Conservation (phyloP, 1,140 invertebrate genomes). For the Drosophila orena region DNA sequence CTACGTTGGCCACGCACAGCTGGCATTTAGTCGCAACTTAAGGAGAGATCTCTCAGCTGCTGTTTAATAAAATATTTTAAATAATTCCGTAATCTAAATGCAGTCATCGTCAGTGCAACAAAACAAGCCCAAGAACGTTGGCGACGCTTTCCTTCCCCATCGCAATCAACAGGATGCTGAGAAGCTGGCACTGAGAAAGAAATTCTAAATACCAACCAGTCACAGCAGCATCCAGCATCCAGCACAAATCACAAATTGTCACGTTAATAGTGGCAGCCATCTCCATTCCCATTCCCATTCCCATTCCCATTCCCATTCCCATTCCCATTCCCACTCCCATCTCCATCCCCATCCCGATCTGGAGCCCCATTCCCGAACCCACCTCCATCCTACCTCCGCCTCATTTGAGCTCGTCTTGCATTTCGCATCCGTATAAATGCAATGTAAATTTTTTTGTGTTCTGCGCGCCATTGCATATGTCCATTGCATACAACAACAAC, state of each 20-base stretch:
- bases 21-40: conserved; percentile 51
- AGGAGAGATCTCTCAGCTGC: conserved; percentile 36
- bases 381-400: conserved; percentile 20
- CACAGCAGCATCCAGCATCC: conserved; percentile 24
- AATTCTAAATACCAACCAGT: conserved; percentile 81
- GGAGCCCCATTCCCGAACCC: neutral
- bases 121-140: conserved; percentile 42
- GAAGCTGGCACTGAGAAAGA: conserved; percentile 61
- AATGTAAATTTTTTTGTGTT: conserved; percentile 82
- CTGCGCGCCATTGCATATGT: conserved; percentile 80
- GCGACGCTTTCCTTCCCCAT: conserved; percentile 44
- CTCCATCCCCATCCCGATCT: conserved; percentile 3
- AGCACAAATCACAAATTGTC: conserved; percentile 83
- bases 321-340: neutral
- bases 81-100: conserved; percentile 83
- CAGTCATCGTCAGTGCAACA: conserved; percentile 70
- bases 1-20: conserved; percentile 61
- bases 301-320: neutral
- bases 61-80: conserved; percentile 83
- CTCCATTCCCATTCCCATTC: neutral
- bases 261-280: conserved; percentile 77
- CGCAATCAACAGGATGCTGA: conserved; percentile 45
- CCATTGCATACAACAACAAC: conserved; percentile 63
- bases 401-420: conserved; percentile 56
- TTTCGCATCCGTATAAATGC: conserved; percentile 80